Evolutionary conservation across 2,113 vertebrate genomes (phyloP).

Genomic region (Oenanthe melanoleuca): DNA sequence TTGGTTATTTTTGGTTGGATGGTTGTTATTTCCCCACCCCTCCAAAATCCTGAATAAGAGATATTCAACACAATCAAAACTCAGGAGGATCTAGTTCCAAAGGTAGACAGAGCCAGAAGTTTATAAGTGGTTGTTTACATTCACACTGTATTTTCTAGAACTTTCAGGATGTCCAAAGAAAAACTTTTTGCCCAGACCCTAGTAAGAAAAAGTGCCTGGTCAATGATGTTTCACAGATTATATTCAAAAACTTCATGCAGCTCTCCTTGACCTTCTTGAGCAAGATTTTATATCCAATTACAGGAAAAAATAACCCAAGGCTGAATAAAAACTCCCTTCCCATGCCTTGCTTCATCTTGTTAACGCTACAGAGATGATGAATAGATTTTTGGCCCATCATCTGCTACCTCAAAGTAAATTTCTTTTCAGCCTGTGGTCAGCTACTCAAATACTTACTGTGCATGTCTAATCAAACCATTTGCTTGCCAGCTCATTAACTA

Average conservation of each 20-base stretch:
- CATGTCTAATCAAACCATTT: neutral
- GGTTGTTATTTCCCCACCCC: neutral
- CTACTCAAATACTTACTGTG: neutral
- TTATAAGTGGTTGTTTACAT: neutral
- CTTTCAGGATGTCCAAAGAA: neutral
- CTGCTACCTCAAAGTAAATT: neutral
- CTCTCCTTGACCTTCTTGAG: neutral
- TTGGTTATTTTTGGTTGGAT: neutral
- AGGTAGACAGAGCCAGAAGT: neutral
- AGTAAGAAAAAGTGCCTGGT: neutral
- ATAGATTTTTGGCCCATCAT: neutral
- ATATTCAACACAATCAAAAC: neutral
- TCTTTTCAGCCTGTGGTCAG: neutral
- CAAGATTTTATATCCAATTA: neutral
- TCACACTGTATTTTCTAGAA: neutral
- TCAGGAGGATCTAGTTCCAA: neutral
- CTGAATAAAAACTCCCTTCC: neutral
- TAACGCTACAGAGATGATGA: neutral
- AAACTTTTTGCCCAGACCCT: neutral
- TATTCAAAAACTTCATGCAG: neutral
- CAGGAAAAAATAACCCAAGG: neutral
- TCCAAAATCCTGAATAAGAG: neutral
- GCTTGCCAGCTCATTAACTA: neutral
- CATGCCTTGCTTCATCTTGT: neutral
- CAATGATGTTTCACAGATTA: neutral